Evolutionary conservation across 2,113 vertebrate species (phyloP).

Genomic region (Cololabis saira): DNA sequence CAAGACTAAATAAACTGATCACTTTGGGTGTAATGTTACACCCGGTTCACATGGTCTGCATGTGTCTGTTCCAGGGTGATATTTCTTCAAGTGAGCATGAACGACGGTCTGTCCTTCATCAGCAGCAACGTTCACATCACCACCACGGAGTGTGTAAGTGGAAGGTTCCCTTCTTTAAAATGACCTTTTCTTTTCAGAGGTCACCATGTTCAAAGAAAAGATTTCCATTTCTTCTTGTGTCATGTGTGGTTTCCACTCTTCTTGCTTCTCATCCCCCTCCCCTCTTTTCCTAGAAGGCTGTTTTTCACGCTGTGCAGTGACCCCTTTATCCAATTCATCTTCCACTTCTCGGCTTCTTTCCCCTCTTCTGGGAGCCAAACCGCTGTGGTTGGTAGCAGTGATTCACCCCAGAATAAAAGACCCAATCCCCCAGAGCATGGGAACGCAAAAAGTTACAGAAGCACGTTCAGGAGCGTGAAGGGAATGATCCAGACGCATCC

Average conservation of each 20-base stretch:
- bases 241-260: too few relatives aligned
- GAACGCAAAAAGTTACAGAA: conserved; percentile 16
- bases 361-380: conserved; percentile 14
- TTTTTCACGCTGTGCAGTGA: conserved; percentile 33
- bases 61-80: conserved; percentile 85
- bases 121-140: conserved; percentile 91
- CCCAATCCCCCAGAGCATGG: not conserved
- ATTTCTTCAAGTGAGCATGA: conserved; percentile 94
- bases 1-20: conserved; percentile 6
- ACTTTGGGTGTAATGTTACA: not conserved
- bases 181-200: not conserved
- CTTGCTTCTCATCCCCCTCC: conserved; percentile 1
- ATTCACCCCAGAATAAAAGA: conserved; percentile 25
- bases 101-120: conserved; percentile 89
- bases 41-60: not conserved
- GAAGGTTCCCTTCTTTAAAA: conserved; percentile 23
- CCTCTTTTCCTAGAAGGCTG: conserved; percentile 48
- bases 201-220: too few relatives aligned
- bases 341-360: conserved; percentile 9
- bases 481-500: not conserved
- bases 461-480: conserved; percentile 7
- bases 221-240: too few relatives aligned
- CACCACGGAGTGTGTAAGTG: conserved; percentile 89
- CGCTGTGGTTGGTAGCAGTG: conserved; percentile 15
- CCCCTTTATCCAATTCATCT: conserved; percentile 16